A percentile compares a stretch with the other conserved stretches of the same genome.
Evolutionary conservation across 2,113 vertebrate genomes (phyloP).

Genomic region (Morone chrysops): DNA sequence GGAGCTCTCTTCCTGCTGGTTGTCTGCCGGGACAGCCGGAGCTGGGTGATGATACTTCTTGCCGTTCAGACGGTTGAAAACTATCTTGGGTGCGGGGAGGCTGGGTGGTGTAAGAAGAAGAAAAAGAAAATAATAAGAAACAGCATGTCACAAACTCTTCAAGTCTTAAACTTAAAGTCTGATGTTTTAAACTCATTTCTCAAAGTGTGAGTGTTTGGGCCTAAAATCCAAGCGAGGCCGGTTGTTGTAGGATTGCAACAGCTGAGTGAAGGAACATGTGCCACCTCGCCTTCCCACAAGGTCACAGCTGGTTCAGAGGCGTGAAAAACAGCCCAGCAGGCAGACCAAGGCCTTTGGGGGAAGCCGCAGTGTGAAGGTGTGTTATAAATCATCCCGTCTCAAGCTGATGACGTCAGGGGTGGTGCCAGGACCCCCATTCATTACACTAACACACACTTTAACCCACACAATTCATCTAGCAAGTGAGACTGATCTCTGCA

Average conservation of each 20-base stretch:
- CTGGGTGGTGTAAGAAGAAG: background rate
- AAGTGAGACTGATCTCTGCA: background rate
- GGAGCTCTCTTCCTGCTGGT: slow-evolving; percentile 85
- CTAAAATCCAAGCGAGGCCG: background rate
- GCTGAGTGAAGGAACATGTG: slow-evolving; percentile 69
- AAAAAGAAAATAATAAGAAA: background rate
- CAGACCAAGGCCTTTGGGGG: background rate
- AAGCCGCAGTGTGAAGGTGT: background rate
- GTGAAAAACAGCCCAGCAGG: slow-evolving; percentile 33
- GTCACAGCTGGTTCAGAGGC: slow-evolving; percentile 74
- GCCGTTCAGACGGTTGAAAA: slow-evolving; percentile 92
- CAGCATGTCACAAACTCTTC: background rate
- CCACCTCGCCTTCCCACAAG: slow-evolving; percentile 83
- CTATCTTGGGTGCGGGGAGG: slow-evolving; percentile 87
- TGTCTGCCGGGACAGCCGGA: slow-evolving; percentile 68
- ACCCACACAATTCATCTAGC: background rate
- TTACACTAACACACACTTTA: background rate
- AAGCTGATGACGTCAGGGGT: slow-evolving; percentile 26
- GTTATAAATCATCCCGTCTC: slow-evolving; percentile 16
- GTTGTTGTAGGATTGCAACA: slow-evolving; percentile 50
- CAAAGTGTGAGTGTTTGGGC: background rate
- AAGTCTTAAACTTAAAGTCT: too few relatives aligned
- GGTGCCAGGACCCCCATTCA: background rate
- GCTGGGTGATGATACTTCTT: slow-evolving; percentile 83
- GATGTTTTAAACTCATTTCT: background rate